Percentiles rank a stretch among this genome's conserved stretches.
Conservation (phyloP, 2,113 vertebrate genomes). For the Pyrgilauda ruficollis region DNA sequence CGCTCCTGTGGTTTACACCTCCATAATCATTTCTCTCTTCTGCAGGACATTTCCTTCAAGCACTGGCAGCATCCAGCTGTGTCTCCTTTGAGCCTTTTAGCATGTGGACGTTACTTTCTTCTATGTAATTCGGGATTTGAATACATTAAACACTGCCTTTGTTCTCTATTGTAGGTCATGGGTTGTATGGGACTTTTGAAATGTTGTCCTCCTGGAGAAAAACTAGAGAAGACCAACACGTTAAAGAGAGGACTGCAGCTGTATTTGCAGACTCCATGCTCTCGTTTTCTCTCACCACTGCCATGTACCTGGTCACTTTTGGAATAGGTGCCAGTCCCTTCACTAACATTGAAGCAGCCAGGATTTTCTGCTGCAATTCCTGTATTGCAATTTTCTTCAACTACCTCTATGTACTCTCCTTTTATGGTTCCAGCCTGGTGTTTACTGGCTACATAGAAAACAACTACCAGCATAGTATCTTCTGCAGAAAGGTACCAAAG, state of each 20-base stretch:
- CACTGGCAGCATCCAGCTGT: not conserved
- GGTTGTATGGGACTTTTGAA: constrained; percentile 97
- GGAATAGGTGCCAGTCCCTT: constrained; percentile 97
- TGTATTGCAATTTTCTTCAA: constrained; percentile 92
- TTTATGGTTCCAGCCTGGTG: constrained; percentile 97
- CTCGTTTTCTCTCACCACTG: constrained; percentile 94
- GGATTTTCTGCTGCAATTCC: constrained; percentile 96
- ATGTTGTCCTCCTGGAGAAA: constrained; percentile 98
- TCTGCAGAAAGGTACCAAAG: constrained; percentile 94
- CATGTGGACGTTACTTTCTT: not conserved
- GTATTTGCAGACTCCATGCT: constrained; percentile 98
- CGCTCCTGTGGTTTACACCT: not conserved
- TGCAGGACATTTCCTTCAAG: not conserved
- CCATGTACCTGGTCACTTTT: constrained; percentile 96
- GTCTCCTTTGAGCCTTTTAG: not conserved
- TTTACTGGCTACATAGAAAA: constrained; percentile 98
- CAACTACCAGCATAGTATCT: constrained; percentile 96
- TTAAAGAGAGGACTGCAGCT: constrained; percentile 95
- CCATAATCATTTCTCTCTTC: not conserved
- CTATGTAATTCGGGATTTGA: not conserved
- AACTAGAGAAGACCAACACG: constrained; percentile 96
- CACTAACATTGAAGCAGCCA: constrained; percentile 98
- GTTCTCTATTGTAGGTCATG: constrained; percentile 89
- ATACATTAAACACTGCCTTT: constrained; percentile 60
- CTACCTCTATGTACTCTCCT: constrained; percentile 97